These are phyloP conservation scores for Pemphredon lugubris DNA, from an alignment of 2,888 invertebrate genomes.

Conservation along the genomic window DNA sequence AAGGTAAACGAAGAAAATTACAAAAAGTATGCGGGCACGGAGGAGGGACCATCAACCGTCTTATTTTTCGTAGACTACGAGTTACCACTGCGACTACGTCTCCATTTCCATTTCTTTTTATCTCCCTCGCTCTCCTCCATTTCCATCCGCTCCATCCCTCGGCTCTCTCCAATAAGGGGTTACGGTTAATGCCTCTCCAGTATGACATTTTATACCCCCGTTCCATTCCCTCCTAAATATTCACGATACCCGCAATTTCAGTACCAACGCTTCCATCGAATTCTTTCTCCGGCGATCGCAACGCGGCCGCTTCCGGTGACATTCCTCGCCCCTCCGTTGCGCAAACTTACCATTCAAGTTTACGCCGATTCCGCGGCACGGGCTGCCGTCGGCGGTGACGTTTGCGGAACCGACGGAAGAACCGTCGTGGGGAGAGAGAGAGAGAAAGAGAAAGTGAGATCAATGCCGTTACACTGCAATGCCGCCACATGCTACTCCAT, in stretches of 20 bases:
- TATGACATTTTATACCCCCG: no score
- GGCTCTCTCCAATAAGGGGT: background rate
- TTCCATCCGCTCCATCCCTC: background rate
- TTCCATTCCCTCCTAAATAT: no score
- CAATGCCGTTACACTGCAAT: constrained; percentile 69
- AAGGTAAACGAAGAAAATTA: background rate
- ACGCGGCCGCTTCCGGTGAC: no score
- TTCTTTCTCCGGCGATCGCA: no score
- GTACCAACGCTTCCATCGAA: no score
- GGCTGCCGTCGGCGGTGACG: background rate
- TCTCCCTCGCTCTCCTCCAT: background rate
- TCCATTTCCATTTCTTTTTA: no score
- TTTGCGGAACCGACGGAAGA: background rate
- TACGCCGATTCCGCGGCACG: background rate
- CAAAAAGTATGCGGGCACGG: background rate
- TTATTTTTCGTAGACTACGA: background rate
- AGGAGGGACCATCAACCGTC: background rate
- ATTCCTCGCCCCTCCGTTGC: background rate
- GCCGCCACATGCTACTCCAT: constrained; percentile 59
- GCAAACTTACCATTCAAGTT: constrained; percentile 17
- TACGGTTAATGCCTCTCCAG: no score
- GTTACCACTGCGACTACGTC: no score
- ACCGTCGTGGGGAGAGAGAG: constrained; percentile 5
- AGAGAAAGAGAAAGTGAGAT: constrained; percentile 53
- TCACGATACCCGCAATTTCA: no score